Base-by-base conservation (phyloP, 2,888 invertebrate genomes). In the Microctonus brassicae region DNA sequence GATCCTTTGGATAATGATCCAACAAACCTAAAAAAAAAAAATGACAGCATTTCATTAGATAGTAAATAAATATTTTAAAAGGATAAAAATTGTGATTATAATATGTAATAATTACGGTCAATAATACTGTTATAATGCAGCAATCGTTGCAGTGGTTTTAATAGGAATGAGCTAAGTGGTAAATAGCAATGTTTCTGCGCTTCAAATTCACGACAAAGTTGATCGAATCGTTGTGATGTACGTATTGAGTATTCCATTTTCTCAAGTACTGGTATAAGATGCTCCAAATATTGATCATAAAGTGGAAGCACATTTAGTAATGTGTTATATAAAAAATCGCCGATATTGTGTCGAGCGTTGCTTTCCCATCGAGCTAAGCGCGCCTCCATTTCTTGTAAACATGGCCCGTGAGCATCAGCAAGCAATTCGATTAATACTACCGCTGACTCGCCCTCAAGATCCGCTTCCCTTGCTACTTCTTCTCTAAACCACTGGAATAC, bases 171-270 rank as follows among this genome's bases (percentile, higher is more conserved):
- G 61, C 94, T 93, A 67, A 97, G 90, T 1, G 95, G 97, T 78
- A 98, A 89, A 84, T 96, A 96, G 87, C 96, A 96, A 63, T 94
- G 91, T 88, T 94, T 95, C 85, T 94, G 93, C 69, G 92, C 90
- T 86, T 96, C 96, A 87, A 96, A 95, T 77, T 93, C 93, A 67
- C 92, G 90, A 87, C 92, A 95, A 76, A 91, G 89, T 86, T 91
- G 91, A 83, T 92, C 93, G 87, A 93, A 94, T 76, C 90, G 91
- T 78, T 88, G 89, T 75, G 93, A 93, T 60, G 91, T 92, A 85
- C 90, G 93, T 87, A 92, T 92, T 68, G 94, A 93, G 79, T 92
- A 91, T 88, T 97, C 96, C 78, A 97, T 88, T 76, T 94, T 91
- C 80, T 94, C 94, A 72, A 97, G 88, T 2, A 95, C 94, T 73